phyloP scores from a whole-genome alignment of 2,797 vertebrate genomes.

The Vultur gryphus region DNA sequence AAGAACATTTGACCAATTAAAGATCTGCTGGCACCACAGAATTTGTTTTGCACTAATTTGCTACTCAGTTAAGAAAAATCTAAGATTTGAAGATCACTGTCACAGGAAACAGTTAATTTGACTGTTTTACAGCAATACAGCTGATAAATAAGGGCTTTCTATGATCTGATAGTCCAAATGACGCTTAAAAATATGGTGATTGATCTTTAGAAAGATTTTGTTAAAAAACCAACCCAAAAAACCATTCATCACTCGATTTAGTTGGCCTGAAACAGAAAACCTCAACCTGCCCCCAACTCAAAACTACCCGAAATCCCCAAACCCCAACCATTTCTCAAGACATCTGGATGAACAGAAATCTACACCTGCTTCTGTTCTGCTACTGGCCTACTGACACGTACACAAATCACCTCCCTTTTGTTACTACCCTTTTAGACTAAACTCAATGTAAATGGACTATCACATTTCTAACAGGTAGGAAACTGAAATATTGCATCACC shows the following conservation, averaged over 20 bases:
- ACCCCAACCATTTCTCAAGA: not conserved
- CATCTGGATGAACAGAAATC: not conserved
- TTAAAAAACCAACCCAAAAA: not conserved
- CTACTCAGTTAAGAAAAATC: not conserved
- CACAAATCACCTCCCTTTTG: not conserved
- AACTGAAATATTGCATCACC: not conserved
- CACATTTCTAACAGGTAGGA: not conserved
- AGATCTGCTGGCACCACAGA: not conserved
- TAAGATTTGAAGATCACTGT: not conserved
- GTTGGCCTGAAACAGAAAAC: not conserved
- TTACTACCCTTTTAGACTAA: not conserved
- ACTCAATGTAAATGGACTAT: not conserved
- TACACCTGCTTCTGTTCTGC: not conserved
- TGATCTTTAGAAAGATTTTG: not conserved
- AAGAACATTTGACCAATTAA: not conserved
- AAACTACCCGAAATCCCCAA: not conserved
- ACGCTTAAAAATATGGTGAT: not conserved
- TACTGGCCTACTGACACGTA: not conserved
- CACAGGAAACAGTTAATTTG: not conserved
- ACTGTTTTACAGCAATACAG: not conserved
- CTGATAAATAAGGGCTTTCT: not conserved
- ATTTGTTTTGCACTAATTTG: not conserved
- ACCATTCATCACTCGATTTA: accelerated
- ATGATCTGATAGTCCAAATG: not conserved
- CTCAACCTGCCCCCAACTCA: not conserved